Evolutionary conservation across 2,797 vertebrate genomes (phyloP), one percentile per base, ranked within the genome.

Genomic region (Gallirallus australis): DNA sequence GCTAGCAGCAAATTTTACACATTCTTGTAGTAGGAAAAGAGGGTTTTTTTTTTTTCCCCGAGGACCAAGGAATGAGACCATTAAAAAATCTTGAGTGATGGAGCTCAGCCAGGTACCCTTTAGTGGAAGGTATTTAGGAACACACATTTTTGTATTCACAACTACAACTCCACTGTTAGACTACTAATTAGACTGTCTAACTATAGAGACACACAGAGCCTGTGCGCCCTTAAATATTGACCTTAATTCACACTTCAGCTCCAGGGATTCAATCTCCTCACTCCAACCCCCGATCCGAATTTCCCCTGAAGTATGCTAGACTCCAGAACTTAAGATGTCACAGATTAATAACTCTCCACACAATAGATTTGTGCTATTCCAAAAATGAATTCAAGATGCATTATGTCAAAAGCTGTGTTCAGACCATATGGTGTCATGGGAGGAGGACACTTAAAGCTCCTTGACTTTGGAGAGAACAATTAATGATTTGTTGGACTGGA

Each of bases 1-100:
- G 6, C 54, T 59, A 73, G 33, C 5, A 81, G 8, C 9, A 87
- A 50, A 50, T 53, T 60, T 88, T 83, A 11, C 10, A 45, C 6
- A 30, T 64, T 83, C 3, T 64, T 2, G 65, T 16, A 4, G 2
- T 18, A 65, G 20, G 4, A 54, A 79, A 81, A 66, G 1, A 66
- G 2, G 4, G 0, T 1, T 0, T 0, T 50, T 42, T 54, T 68
- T 80, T 30, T 27, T 85, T 8, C 42, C 83, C 64, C 54, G 31
- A 75, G 15, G 20, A 72, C 15, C 7, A 53, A 54, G 31, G 25
- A 86, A 47, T 11, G 6, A 89, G 18, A 69, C 3, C 2, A n/a
- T 61, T 18, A 61, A 61, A 66, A 84, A 31, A n/a, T 27, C 14
- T 12, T 66, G 16, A 18, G 19, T 23, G 12, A n/a, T 57, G 33